These are phyloP conservation scores for Aspidiotus rigidus DNA, from an alignment of 2,888 invertebrate species.

Conservation along the genomic window DNA sequence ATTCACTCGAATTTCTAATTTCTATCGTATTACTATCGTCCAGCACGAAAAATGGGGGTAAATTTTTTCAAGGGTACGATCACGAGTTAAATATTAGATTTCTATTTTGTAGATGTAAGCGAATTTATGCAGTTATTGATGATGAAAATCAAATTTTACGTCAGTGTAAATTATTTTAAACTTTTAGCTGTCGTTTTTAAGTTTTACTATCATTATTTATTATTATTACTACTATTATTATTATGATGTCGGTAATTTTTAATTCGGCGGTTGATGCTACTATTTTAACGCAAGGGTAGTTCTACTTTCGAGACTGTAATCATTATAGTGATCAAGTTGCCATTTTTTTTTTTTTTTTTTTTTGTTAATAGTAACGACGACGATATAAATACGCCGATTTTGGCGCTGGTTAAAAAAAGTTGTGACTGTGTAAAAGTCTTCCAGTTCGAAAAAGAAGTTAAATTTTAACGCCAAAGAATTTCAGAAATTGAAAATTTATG, in stretches of 20 bases:
- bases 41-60: neutral
- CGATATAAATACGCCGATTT: too few species aligned
- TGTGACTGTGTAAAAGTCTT: too few species aligned
- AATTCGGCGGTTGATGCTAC: neutral
- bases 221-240: too few species aligned
- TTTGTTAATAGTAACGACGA: neutral
- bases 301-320: neutral
- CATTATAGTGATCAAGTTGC: neutral
- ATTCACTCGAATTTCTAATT: too few species aligned
- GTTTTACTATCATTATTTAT: neutral
- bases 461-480: too few species aligned
- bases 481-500: too few species aligned
- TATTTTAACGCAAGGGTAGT: neutral
- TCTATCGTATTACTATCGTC: neutral
- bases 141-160: conserved; percentile 1
- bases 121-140: too few species aligned
- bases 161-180: conserved; percentile 1
- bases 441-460: too few species aligned
- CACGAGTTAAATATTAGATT: neutral
- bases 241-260: too few species aligned
- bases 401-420: too few species aligned
- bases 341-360: neutral
- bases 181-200: neutral
- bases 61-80: neutral
- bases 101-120: neutral